Percentiles rank a stretch among this genome's conserved stretches.
phyloP scores from a whole-genome alignment of 1,140 invertebrate genomes.

The Ooceraea biroi region DNA sequence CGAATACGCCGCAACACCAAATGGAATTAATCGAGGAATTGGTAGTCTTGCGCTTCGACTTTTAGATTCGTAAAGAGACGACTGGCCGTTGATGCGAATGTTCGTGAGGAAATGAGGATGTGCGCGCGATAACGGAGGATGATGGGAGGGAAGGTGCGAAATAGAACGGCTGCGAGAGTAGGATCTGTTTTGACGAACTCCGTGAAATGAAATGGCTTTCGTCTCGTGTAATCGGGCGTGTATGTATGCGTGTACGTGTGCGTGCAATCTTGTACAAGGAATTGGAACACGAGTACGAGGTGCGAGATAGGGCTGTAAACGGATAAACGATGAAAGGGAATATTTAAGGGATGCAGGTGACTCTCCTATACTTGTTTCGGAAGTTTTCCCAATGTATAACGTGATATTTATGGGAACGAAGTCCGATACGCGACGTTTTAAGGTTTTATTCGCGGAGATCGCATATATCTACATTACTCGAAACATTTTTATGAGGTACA shows the following conservation, averaged over 20 bases:
- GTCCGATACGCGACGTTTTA: conserved; percentile 13
- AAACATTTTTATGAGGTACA: conserved; percentile 32
- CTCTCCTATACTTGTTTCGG: conserved; percentile 10
- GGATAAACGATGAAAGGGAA: conserved; percentile 24
- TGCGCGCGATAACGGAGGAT: neutral
- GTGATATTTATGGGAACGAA: neutral
- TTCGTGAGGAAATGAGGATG: conserved; percentile 37
- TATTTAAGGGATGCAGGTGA: conserved; percentile 42
- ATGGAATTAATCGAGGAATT: conserved; percentile 83
- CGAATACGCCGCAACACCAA: conserved; percentile 68
- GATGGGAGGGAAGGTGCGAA: conserved; percentile 13
- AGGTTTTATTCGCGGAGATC: neutral
- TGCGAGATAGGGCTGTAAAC: conserved; percentile 27
- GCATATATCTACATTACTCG: neutral
- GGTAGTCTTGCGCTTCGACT: conserved; percentile 67
- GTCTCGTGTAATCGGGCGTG: conserved; percentile 66
- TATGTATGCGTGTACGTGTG: conserved; percentile 11
- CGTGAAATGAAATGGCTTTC: conserved; percentile 57
- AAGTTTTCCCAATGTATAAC: neutral
- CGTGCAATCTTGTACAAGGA: neutral
- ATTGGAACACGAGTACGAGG: conserved; percentile 16
- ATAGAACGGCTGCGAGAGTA: neutral
- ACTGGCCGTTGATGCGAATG: conserved; percentile 15
- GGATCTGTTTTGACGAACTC: conserved; percentile 46
- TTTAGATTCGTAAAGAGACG: conserved; percentile 43